A percentile compares a stretch with the other conserved stretches of the same genome.
Conservation (phyloP, 2,888 invertebrate genomes). For the Ennomos erosarius region DNA sequence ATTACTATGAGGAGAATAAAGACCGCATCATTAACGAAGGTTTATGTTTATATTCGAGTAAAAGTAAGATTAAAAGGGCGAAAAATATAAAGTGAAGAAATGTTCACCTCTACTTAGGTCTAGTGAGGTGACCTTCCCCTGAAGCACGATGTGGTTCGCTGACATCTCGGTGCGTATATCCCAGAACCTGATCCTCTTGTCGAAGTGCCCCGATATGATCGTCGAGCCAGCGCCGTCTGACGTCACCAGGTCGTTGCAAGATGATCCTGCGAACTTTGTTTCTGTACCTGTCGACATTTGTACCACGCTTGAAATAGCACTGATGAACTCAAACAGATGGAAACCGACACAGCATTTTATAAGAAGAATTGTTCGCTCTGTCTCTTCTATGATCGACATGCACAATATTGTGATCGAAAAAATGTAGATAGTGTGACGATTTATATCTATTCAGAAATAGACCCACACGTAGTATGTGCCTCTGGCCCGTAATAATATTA, state of each 20-base stretch:
- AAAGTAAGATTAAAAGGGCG: too few species aligned
- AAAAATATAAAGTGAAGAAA: background rate
- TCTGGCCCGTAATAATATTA: too few species aligned
- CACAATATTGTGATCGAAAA: slow-evolving; percentile 13
- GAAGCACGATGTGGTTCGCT: slow-evolving; percentile 94
- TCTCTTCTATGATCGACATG: slow-evolving; percentile 15
- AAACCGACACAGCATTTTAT: slow-evolving; percentile 20
- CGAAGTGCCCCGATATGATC: slow-evolving; percentile 99
- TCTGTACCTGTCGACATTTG: slow-evolving; percentile 87
- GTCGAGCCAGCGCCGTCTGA: slow-evolving; percentile 94
- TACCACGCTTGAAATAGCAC: slow-evolving; percentile 30
- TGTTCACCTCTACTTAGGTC: slow-evolving; percentile 94
- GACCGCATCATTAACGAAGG: too few species aligned
- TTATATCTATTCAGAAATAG: slow-evolving; percentile 8
- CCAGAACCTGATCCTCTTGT: slow-evolving; percentile 98
- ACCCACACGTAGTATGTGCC: background rate
- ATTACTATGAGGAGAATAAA: too few species aligned
- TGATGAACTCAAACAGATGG: slow-evolving; percentile 17
- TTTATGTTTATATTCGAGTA: too few species aligned
- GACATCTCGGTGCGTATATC: slow-evolving; percentile 95
- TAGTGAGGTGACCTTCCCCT: slow-evolving; percentile 97
- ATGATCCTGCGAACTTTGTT: slow-evolving; percentile 98
- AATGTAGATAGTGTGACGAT: background rate
- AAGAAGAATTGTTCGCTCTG: slow-evolving; percentile 13
- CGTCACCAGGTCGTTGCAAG: slow-evolving; percentile 98